Evolutionary conservation across 1,140 invertebrate genomes (phyloP).

Genomic region (Nomia melanderi): DNA sequence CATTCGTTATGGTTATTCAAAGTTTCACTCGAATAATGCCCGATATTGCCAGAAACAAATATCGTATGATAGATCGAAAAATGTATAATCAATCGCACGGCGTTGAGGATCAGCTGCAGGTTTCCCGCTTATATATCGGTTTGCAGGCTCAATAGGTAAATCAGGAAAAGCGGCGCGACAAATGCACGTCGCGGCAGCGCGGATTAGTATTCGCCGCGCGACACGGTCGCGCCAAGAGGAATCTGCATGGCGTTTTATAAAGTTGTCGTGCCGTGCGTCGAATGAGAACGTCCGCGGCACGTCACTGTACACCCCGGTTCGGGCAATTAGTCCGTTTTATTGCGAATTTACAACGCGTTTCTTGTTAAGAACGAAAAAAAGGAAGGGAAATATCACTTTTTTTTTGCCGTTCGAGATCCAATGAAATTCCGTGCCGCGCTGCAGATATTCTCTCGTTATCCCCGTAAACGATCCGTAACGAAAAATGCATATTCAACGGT

Average conservation of each 20-base stretch:
- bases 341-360: not conserved
- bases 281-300: slow-evolving; percentile 27
- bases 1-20: no score
- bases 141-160: slow-evolving; percentile 34
- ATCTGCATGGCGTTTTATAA: slow-evolving; percentile 56
- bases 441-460: no score
- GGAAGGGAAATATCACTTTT: no score
- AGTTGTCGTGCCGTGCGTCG: slow-evolving; percentile 34
- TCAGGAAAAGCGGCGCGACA: slow-evolving; percentile 24
- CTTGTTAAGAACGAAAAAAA: not conserved
- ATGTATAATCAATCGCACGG: not conserved
- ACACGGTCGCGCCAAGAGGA: slow-evolving; percentile 10
- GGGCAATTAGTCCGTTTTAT: slow-evolving; percentile 17
- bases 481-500: not conserved
- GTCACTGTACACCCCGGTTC: not conserved
- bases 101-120: not conserved
- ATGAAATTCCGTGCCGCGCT: not conserved
- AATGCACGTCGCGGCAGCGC: slow-evolving; percentile 13
- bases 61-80: no score
- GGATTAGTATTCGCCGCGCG: slow-evolving; percentile 52
- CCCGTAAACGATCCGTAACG: slow-evolving; percentile 9
- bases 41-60: no score
- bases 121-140: slow-evolving; percentile 26
- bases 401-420: no score
- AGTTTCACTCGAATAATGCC: no score